Evolutionary conservation across 2,113 vertebrate genomes (phyloP), one percentile per base, ranked within the genome.

Genomic region (Lophura nycthemera): DNA sequence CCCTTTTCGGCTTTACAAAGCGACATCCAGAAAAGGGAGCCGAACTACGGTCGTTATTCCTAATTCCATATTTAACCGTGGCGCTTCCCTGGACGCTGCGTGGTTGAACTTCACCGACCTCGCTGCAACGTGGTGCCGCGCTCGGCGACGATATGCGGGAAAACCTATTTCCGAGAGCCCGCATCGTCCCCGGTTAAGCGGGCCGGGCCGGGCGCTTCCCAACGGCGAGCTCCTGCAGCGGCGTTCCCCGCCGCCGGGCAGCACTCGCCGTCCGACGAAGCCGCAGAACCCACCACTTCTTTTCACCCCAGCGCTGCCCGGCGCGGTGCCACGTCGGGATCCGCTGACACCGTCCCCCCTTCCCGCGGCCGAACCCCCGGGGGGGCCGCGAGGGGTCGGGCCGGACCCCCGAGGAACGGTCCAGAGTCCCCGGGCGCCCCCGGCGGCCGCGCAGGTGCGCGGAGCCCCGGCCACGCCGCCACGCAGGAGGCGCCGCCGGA

Each of bases 341-440:
- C 6, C 42, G 17, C 10, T 0, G 40, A 32, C 64, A 8, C 25
- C 20, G 52, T 32, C 2, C 15, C 0, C 40, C 10, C 16, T 3
- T 1, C 1, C 7, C 29, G 7, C 10, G 20, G n/a, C 3, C 9
- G 9, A 79, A 29, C 38, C 54, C 54, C 14, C 29, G 14, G 8
- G 54, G 54, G 16, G 25, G 50, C 50, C 25, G 24, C 24, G 13
- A 52, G 24, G 50, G 24, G 50, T 12, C 24, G 50, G 50, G 25
- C 56, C 18, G 56, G 56, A 11, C 30, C 30, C 56, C 32, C 50
- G 50, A 52, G 50, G 50, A 52, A 25, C 13, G 29, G 8, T 18
- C 45, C 14, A 8, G 71, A 47, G 77, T 48, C 79, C 63, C 48
- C 76, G 8, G 24, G 11, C n/a, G 60, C 45, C 48, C 61, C 72